A percentile compares a stretch with the other conserved stretches of the same genome.
Conservation (phyloP, 1,140 invertebrate genomes). For the Saccostrea echinata region DNA sequence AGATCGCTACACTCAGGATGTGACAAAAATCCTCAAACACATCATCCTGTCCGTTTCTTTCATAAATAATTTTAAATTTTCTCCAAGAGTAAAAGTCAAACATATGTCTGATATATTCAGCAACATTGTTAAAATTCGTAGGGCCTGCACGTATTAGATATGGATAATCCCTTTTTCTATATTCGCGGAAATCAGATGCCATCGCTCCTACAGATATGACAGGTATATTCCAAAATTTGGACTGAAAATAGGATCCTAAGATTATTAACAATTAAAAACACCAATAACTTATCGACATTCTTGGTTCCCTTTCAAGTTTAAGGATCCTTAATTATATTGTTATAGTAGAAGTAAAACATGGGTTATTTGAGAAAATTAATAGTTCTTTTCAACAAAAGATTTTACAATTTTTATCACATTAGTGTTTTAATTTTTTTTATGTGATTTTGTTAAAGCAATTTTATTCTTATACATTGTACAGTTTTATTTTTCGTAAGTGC, state of each 20-base stretch:
- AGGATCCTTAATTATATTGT: no score
- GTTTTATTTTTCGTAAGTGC: no score
- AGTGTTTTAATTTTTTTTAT: no score
- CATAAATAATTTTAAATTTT: conserved; percentile 86
- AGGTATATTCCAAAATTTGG: conserved; percentile 90
- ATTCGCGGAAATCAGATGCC: conserved; percentile 86
- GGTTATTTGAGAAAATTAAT: no score
- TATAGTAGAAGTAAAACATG: no score
- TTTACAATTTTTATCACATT: no score
- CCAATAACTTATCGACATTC: no score
- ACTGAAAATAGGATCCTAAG: conserved; percentile 80
- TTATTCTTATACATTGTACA: no score
- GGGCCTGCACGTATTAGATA: conserved; percentile 92
- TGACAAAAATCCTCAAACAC: conserved; percentile 67
- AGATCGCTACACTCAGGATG: conserved; percentile 47
- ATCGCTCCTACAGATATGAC: conserved; percentile 91
- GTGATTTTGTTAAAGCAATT: no score
- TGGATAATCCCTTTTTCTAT: conserved; percentile 82
- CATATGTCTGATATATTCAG: conserved; percentile 85
- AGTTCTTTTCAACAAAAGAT: no score
- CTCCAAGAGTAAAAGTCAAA: conserved; percentile 84
- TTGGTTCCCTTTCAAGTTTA: no score
- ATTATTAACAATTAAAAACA: no score
- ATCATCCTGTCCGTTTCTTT: conserved; percentile 83
- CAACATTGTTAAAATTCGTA: conserved; percentile 87